These are phyloP conservation scores for Rhagoletis pomonella DNA, from an alignment of 1,140 invertebrate species.

Conservation along the genomic window DNA sequence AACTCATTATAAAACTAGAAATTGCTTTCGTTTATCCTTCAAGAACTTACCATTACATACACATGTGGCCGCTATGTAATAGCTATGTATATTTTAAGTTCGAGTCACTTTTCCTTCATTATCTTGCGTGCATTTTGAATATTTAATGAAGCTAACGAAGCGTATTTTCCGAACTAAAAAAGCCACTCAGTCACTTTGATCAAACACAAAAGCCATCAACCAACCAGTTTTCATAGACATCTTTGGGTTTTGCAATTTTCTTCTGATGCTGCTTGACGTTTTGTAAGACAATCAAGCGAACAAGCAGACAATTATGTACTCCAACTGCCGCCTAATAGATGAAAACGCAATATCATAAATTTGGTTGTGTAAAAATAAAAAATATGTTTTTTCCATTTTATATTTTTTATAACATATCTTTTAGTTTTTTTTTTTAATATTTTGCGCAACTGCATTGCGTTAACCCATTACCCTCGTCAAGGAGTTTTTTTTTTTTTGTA, in stretches of 20 bases:
- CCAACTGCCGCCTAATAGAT: not conserved
- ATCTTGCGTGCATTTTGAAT: slow-evolving; percentile 21
- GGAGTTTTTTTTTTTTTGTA: not conserved
- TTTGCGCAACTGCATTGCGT: not conserved
- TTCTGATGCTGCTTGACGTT: not conserved
- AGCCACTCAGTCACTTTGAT: slow-evolving; percentile 27
- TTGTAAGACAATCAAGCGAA: not conserved
- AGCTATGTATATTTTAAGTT: not conserved
- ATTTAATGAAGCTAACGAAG: slow-evolving; percentile 20
- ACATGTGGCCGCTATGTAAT: not conserved
- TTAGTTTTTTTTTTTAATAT: not conserved
- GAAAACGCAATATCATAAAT: slow-evolving; percentile 49
- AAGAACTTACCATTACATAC: too few species aligned
- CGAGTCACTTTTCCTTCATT: not conserved
- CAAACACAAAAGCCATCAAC: slow-evolving; percentile 32
- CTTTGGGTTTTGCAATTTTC: not conserved
- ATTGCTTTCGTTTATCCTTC: slow-evolving; percentile 7
- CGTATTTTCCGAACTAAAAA: not conserved
- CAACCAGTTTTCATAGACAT: slow-evolving; percentile 41
- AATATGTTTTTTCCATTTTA: not conserved
- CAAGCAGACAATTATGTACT: slow-evolving; percentile 37
- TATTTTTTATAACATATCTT: not conserved
- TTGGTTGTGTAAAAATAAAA: not conserved
- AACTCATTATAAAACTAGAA: slow-evolving; percentile 17
- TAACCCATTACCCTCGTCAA: slow-evolving; percentile 47